Evolutionary conservation across 2,113 vertebrate genomes (phyloP).

Genomic region (Thomomys bottae): DNA sequence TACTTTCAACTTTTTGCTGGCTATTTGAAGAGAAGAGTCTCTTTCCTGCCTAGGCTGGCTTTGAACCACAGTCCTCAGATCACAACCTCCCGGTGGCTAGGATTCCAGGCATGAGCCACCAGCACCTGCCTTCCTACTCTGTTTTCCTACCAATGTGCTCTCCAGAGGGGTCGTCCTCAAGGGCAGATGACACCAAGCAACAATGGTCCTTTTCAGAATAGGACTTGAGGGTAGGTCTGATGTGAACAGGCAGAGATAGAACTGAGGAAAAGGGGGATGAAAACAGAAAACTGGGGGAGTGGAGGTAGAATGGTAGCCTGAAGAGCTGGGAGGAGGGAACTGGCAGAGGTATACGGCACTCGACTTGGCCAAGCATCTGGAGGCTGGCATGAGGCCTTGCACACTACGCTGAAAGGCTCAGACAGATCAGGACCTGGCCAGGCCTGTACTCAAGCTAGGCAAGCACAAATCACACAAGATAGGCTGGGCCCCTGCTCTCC

Average conservation of each 20-base stretch:
- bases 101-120: no score
- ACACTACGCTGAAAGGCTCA: neutral
- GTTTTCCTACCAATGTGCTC: neutral
- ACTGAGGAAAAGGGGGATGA: neutral
- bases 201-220: neutral
- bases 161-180: neutral
- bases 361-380: neutral
- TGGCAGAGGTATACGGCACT: neutral
- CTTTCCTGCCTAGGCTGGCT: no score
- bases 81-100: no score
- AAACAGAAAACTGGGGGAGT: neutral
- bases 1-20: no score
- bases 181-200: neutral
- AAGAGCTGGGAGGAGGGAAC: neutral
- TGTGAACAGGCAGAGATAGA: neutral
- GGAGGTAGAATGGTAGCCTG: no score
- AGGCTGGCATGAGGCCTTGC: neutral
- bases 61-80: no score
- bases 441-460: neutral
- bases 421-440: neutral
- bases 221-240: neutral
- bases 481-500: neutral
- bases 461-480: neutral
- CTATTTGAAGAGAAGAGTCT: no score
- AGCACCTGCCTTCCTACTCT: neutral